phyloP scores from a whole-genome alignment of 1,140 invertebrate species.

The Caerostris extrusa region DNA sequence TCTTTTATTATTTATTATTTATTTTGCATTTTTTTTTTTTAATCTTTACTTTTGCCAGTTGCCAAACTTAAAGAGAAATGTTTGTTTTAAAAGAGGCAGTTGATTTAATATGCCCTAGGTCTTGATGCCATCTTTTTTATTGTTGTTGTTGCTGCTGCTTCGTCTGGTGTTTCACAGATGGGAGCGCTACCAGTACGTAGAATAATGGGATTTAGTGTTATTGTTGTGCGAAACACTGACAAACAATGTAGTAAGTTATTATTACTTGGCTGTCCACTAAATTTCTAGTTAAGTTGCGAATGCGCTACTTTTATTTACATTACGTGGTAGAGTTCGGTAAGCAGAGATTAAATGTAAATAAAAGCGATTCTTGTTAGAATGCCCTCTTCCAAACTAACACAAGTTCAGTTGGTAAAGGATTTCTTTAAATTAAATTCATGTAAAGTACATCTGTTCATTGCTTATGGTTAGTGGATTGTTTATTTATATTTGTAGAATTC shows the following conservation, averaged over 20 bases:
- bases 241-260: background rate
- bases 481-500: too few species aligned
- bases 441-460: background rate
- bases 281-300: conserved; percentile 5
- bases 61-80: background rate
- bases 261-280: background rate
- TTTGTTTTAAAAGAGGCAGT: conserved; percentile 44
- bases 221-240: conserved; percentile 2
- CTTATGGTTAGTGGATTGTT: too few species aligned
- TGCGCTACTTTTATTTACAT: background rate
- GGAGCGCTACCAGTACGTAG: background rate
- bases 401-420: background rate
- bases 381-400: too few species aligned
- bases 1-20: background rate
- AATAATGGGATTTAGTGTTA: conserved; percentile 5
- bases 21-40: background rate
- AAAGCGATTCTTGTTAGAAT: background rate
- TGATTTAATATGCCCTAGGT: conserved; percentile 25
- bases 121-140: background rate
- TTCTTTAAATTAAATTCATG: background rate
- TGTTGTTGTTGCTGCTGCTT: background rate
- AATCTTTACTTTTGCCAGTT: conserved; percentile 11
- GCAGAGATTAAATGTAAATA: background rate
- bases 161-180: background rate
- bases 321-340: background rate